These are phyloP conservation scores for Melanophora roralis DNA, from an alignment of 2,888 invertebrate genomes.

Conservation along the genomic window DNA sequence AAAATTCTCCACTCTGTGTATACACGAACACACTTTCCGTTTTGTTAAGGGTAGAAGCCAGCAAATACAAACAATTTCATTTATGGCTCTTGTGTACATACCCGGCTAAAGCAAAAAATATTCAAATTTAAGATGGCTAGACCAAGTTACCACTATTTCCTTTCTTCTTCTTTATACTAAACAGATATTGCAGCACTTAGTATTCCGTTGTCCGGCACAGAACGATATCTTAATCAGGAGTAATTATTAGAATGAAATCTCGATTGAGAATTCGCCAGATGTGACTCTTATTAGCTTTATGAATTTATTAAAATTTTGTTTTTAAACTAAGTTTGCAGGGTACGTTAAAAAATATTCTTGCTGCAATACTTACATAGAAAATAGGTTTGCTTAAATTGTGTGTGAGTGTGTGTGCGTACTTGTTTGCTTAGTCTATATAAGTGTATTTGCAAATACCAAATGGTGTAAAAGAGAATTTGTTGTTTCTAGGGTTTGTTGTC, in stretches of 20 bases:
- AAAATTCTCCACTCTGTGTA: neutral
- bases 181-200: too few relatives aligned
- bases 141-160: too few relatives aligned
- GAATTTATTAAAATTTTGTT: too few relatives aligned
- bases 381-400: conserved; percentile 13
- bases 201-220: too few relatives aligned
- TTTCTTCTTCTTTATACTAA: too few relatives aligned
- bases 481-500: neutral
- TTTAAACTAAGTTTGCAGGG: too few relatives aligned
- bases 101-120: too few relatives aligned
- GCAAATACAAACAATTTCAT: conserved; percentile 4
- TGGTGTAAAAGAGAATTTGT: neutral
- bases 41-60: neutral
- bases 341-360: neutral
- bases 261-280: too few relatives aligned
- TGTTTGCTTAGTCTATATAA: neutral
- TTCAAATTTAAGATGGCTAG: too few relatives aligned
- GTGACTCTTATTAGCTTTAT: too few relatives aligned
- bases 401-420: neutral
- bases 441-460: neutral
- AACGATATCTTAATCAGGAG: too few relatives aligned
- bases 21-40: neutral
- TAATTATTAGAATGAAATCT: too few relatives aligned
- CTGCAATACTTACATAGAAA: conserved; percentile 46
- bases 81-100: neutral